Conservation (phyloP, 1,140 invertebrate genomes). For the Procambarus virginalis region DNA sequence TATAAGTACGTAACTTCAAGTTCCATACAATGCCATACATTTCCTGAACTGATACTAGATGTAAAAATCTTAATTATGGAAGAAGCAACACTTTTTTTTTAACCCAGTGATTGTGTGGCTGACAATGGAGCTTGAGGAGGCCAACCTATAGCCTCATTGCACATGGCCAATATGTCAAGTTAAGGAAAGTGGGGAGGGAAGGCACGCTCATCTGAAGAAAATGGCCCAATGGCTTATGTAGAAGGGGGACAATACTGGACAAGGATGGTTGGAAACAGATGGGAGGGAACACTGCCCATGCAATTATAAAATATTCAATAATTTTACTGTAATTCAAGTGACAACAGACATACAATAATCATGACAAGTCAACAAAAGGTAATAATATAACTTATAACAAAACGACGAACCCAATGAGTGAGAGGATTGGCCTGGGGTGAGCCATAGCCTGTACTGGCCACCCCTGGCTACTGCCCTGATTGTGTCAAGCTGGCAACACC, state of each 20-base stretch:
- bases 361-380: conserved; percentile 39
- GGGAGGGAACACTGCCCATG: conserved; percentile 67
- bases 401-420: conserved; percentile 41
- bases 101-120: background rate
- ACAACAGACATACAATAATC: conserved; percentile 54
- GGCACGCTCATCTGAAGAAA: background rate
- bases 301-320: conserved; percentile 47
- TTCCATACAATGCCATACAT: background rate
- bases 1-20: background rate
- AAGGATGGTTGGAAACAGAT: conserved; percentile 43
- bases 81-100: too few relatives aligned
- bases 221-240: conserved; percentile 10
- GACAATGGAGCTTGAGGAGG: conserved; percentile 1
- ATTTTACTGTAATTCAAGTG: conserved; percentile 47
- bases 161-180: background rate
- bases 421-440: conserved; percentile 56
- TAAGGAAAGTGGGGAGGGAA: background rate
- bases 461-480: conserved; percentile 61
- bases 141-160: background rate
- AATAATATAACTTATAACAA: conserved; percentile 54
- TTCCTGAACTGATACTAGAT: background rate
- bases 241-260: conserved; percentile 1
- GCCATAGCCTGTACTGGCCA: conserved; percentile 63
- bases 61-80: too few relatives aligned
- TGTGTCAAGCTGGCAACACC: conserved; percentile 43